Conservation (phyloP, 2,113 vertebrate genomes). For the Scopus umbretta region DNA sequence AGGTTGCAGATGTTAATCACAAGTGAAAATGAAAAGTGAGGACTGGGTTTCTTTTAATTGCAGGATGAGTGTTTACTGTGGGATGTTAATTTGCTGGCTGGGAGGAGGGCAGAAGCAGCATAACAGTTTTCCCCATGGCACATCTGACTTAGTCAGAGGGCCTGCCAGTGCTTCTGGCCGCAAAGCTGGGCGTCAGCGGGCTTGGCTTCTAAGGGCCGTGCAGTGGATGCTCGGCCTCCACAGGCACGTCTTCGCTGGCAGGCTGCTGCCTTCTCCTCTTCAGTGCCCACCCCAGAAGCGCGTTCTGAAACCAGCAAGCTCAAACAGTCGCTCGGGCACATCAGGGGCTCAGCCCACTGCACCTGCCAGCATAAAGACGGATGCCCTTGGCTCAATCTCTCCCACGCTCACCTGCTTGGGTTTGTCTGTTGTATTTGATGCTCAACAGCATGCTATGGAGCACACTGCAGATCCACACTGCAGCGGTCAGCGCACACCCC, state of each 20-base stretch:
- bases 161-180: background rate
- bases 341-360: background rate
- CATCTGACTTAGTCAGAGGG: background rate
- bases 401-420: background rate
- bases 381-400: accelerated
- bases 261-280: background rate
- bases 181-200: background rate
- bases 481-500: no score
- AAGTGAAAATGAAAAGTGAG: background rate
- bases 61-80: background rate
- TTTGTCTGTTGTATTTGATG: accelerated
- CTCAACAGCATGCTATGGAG: accelerated
- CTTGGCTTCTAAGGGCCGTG: no score
- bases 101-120: background rate
- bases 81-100: background rate
- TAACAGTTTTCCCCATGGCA: background rate
- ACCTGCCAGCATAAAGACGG: no score
- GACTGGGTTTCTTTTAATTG: background rate
- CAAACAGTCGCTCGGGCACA: accelerated
- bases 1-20: background rate
- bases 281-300: background rate
- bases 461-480: background rate
- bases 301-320: background rate
- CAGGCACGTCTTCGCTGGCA: background rate
- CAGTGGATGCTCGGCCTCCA: accelerated